phyloP scores from a whole-genome alignment of 2,113 vertebrate genomes.

The Girardinichthys multiradiatus region DNA sequence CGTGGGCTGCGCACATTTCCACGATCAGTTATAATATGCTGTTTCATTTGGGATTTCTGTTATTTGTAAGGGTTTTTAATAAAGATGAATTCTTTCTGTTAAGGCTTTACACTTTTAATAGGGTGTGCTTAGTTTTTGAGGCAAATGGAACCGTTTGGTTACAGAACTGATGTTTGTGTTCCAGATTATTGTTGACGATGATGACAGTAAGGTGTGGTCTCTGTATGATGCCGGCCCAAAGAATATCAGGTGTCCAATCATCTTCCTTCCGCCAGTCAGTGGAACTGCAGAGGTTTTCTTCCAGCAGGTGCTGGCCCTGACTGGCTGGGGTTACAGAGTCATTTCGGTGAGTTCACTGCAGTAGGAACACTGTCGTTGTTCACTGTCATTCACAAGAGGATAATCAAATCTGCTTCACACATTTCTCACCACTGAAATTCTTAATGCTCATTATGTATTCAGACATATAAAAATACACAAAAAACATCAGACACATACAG shows the following conservation, averaged over 20 bases:
- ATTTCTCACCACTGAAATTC: too few relatives aligned
- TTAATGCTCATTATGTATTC: too few relatives aligned
- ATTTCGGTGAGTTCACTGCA: slow-evolving; percentile 92
- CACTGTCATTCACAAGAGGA: neutral
- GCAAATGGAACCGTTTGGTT: neutral
- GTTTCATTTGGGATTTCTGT: too few relatives aligned
- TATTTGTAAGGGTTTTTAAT: too few relatives aligned
- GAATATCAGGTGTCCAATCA: slow-evolving; percentile 94
- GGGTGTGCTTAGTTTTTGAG: neutral
- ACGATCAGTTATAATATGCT: too few relatives aligned
- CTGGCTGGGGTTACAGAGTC: slow-evolving; percentile 96
- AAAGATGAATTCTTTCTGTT: too few relatives aligned
- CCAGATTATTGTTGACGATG: slow-evolving; percentile 97
- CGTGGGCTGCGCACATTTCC: too few relatives aligned
- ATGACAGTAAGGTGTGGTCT: slow-evolving; percentile 98
- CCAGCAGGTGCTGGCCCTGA: slow-evolving; percentile 93
- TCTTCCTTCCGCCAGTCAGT: slow-evolving; percentile 96
- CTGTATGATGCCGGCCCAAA: slow-evolving; percentile 95
- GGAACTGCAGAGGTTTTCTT: slow-evolving; percentile 98
- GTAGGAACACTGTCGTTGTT: slow-evolving; percentile 60
- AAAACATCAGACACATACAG: too few relatives aligned
- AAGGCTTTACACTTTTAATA: neutral
- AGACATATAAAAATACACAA: too few relatives aligned
- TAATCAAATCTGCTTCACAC: neutral
- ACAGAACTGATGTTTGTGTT: neutral